Conservation (phyloP, 2,113 vertebrate species). For the Albula glossodonta region DNA sequence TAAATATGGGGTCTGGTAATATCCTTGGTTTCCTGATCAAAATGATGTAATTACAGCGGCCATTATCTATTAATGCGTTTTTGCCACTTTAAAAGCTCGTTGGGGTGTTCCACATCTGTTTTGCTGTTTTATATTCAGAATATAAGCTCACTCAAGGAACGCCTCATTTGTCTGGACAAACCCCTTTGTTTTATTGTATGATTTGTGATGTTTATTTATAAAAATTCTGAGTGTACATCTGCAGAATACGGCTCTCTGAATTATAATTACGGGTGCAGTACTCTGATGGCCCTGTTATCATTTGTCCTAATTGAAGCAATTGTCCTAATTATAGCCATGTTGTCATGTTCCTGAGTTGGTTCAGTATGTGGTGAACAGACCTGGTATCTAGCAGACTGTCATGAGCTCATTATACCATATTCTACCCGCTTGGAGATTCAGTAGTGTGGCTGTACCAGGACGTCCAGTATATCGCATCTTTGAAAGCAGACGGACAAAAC, state of each 20-base stretch:
- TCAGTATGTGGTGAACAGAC: background rate
- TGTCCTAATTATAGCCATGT: constrained; percentile 16
- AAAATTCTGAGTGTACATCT: no score
- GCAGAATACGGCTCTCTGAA: background rate
- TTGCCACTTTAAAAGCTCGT: background rate
- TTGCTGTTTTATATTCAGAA: background rate
- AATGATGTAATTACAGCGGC: background rate
- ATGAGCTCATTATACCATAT: background rate
- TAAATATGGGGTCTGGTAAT: background rate
- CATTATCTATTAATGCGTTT: constrained; percentile 9
- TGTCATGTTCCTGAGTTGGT: background rate
- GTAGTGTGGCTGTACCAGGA: background rate
- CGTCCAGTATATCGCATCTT: no score
- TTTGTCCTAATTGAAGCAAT: background rate
- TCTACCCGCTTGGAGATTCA: background rate
- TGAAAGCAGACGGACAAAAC: background rate
- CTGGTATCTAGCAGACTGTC: background rate
- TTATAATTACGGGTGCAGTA: background rate
- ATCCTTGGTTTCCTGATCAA: background rate
- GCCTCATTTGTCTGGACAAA: background rate
- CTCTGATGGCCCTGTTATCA: background rate
- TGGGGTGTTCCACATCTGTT: background rate
- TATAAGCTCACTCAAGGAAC: background rate
- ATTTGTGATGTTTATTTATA: background rate
- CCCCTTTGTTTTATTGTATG: background rate